phyloP scores from a whole-genome alignment of 2,888 invertebrate species.

The Nephrotoma guestfalica region DNA sequence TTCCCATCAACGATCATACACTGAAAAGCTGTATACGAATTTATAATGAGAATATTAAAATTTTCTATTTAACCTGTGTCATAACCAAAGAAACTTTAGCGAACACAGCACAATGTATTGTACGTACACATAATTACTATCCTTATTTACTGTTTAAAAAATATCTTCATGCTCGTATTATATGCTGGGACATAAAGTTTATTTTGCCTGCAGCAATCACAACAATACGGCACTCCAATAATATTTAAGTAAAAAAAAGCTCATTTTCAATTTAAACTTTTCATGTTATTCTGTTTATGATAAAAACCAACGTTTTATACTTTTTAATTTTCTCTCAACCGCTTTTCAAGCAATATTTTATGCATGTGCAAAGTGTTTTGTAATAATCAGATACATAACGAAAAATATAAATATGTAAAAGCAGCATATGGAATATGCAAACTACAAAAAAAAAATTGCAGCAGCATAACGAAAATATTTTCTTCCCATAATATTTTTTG shows the following conservation, averaged over 20 bases:
- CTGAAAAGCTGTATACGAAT: background rate
- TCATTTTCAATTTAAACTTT: background rate
- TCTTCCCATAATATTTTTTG: background rate
- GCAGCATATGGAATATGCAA: background rate
- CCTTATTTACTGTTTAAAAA: background rate
- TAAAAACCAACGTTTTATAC: background rate
- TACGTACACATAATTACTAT: background rate
- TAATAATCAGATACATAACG: background rate
- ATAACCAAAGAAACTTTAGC: background rate
- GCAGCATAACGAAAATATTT: background rate
- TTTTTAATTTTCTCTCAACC: background rate
- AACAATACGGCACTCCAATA: background rate
- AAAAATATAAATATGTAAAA: background rate
- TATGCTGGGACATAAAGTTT: background rate
- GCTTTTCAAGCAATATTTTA: background rate
- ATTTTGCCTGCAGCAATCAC: background rate
- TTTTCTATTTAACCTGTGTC: background rate
- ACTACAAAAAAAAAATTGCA: background rate
- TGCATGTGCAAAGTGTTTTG: background rate
- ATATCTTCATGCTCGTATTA: background rate
- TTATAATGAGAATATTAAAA: background rate
- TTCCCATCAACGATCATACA: background rate
- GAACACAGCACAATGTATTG: background rate
- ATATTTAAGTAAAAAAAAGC: background rate
- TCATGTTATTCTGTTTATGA: background rate